phyloP scores from a whole-genome alignment of 2,797 vertebrate genomes.

The Sparus aurata region DNA sequence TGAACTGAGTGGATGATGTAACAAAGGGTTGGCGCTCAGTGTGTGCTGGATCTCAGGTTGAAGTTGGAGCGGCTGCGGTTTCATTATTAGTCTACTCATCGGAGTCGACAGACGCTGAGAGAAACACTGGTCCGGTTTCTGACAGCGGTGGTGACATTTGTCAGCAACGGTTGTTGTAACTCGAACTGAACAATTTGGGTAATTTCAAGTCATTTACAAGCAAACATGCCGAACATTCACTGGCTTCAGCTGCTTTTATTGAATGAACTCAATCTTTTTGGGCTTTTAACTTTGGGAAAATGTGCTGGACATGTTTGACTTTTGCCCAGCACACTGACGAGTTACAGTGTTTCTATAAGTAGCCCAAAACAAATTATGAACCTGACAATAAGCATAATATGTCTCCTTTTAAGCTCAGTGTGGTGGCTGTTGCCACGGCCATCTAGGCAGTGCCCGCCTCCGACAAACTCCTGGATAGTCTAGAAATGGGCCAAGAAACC shows the following conservation, averaged over 20 bases:
- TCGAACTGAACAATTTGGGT: not conserved
- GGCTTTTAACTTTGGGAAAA: not conserved
- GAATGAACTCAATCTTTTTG: not conserved
- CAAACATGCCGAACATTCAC: not conserved
- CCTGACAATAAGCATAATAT: too few relatives aligned
- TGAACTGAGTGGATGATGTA: conserved; percentile 7
- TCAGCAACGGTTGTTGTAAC: not conserved
- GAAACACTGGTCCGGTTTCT: not conserved
- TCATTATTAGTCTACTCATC: not conserved
- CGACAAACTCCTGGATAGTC: too few relatives aligned
- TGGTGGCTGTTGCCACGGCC: too few relatives aligned
- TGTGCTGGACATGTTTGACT: not conserved
- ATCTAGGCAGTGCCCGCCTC: too few relatives aligned
- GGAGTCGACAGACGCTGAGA: not conserved
- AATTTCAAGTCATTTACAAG: not conserved
- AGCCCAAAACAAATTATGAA: too few relatives aligned
- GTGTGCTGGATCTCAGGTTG: not conserved
- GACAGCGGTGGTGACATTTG: not conserved
- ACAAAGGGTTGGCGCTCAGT: conserved; percentile 2
- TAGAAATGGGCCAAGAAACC: too few relatives aligned
- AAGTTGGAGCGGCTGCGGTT: not conserved
- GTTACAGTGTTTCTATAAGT: too few relatives aligned
- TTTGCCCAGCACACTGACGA: not conserved
- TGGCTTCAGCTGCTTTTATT: not conserved
- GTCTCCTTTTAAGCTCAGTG: too few relatives aligned